These are phyloP conservation scores for Ceriagrion tenellum DNA, from an alignment of 2,888 invertebrate genomes.

Conservation along the genomic window DNA sequence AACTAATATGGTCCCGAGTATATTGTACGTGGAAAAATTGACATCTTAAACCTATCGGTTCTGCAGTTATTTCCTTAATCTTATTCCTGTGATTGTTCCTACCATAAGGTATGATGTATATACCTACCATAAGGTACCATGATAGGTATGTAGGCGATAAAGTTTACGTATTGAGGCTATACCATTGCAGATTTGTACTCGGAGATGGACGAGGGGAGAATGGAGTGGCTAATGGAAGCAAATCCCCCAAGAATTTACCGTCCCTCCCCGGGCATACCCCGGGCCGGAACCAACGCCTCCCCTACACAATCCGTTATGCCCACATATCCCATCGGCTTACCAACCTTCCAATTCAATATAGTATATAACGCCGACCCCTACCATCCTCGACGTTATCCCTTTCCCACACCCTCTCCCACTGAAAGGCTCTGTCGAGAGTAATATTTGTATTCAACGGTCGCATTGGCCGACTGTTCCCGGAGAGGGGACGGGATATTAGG, in stretches of 20 bases:
- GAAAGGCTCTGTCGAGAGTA: neutral
- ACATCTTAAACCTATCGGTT: no score
- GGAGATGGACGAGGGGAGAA: neutral
- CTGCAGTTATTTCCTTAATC: no score
- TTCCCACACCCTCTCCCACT: neutral
- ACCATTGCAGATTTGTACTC: no score
- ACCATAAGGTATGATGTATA: no score
- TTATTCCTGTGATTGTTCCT: no score
- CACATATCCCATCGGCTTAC: neutral
- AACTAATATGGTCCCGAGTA: no score
- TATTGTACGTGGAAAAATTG: no score
- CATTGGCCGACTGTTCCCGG: neutral
- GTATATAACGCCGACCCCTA: neutral
- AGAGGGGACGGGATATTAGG: neutral
- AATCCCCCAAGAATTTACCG: no score
- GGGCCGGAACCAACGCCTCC: neutral
- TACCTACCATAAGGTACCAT: no score
- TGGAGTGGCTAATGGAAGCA: neutral
- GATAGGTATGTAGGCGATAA: no score
- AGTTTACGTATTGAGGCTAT: no score
- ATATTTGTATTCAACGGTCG: constrained; percentile 49
- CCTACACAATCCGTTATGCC: neutral
- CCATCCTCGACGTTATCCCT: neutral
- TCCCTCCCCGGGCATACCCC: neutral
- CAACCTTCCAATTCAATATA: neutral